These are phyloP conservation scores for Neodiprion fabricii DNA, from an alignment of 1,140 invertebrate genomes.

Conservation along the genomic window DNA sequence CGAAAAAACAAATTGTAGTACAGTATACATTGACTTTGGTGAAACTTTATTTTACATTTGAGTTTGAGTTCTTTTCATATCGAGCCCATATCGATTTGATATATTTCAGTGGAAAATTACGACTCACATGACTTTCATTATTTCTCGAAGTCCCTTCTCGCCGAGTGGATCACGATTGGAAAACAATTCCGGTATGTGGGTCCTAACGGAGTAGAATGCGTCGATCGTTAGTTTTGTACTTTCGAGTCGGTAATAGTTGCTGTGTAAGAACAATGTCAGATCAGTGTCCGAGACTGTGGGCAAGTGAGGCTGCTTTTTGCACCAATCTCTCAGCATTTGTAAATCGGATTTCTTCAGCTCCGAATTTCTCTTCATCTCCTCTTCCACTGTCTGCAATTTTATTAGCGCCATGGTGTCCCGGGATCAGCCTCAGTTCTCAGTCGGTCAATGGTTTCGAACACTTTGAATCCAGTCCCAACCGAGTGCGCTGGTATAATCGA, in stretches of 20 bases:
- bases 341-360: conserved; percentile 64
- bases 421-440: not conserved
- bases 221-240: conserved; percentile 67
- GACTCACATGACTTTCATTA: conserved; percentile 60
- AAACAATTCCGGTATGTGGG: conserved; percentile 66
- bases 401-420: not conserved
- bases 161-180: conserved; percentile 59
- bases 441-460: not conserved
- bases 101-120: not conserved
- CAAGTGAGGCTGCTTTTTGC: conserved; percentile 67
- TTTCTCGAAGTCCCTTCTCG: conserved; percentile 46
- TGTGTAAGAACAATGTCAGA: conserved; percentile 66
- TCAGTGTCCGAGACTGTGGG: conserved; percentile 64
- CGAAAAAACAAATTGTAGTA: no score
- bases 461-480: no score
- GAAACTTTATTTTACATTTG: no score
- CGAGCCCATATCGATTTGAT: no score
- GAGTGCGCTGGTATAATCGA: no score
- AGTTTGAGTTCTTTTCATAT: no score
- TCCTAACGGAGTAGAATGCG: conserved; percentile 66
- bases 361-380: conserved; percentile 64
- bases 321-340: conserved; percentile 64
- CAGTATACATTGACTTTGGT: no score
- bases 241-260: conserved; percentile 67
- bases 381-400: conserved; percentile 47